phyloP scores from a whole-genome alignment of 2,113 vertebrate species.

The Melanerpes formicivorus region DNA sequence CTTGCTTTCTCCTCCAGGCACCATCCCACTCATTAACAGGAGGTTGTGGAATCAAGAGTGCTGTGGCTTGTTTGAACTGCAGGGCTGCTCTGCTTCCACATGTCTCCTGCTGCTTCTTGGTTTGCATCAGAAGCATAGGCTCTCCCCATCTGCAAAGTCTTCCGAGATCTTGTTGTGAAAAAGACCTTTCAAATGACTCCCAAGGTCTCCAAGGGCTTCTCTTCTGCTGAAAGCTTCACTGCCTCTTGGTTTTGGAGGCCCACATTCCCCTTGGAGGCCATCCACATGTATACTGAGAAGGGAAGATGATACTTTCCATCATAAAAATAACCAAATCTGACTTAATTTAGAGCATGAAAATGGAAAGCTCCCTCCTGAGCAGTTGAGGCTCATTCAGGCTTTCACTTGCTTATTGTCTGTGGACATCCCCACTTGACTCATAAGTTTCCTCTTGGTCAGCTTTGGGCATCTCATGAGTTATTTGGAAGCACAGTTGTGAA shows the following conservation, averaged over 20 bases:
- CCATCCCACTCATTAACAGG: background rate
- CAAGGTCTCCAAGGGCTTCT: background rate
- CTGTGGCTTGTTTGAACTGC: background rate
- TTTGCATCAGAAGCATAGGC: fast-evolving
- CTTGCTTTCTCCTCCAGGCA: background rate
- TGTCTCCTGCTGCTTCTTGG: background rate
- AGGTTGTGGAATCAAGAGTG: background rate
- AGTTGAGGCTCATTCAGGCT: background rate
- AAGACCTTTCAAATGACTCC: background rate
- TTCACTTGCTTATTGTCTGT: fast-evolving
- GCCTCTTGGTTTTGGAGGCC: slow-evolving; percentile 57
- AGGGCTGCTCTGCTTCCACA: background rate
- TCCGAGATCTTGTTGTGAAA: background rate
- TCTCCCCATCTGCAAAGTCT: background rate
- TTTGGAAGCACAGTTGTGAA: background rate
- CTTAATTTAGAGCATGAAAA: slow-evolving; percentile 32
- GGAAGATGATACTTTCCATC: slow-evolving; percentile 56
- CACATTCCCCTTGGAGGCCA: background rate
- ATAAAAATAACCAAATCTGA: slow-evolving; percentile 37
- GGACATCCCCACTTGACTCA: background rate
- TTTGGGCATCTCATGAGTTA: background rate
- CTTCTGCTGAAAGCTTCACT: background rate
- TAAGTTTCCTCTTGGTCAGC: background rate
- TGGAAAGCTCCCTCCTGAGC: background rate
- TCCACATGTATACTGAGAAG: slow-evolving; percentile 4